A percentile compares a stretch with the other conserved stretches of the same genome.
phyloP scores from a whole-genome alignment of 2,888 invertebrate genomes.

The Lepidonotus clava region DNA sequence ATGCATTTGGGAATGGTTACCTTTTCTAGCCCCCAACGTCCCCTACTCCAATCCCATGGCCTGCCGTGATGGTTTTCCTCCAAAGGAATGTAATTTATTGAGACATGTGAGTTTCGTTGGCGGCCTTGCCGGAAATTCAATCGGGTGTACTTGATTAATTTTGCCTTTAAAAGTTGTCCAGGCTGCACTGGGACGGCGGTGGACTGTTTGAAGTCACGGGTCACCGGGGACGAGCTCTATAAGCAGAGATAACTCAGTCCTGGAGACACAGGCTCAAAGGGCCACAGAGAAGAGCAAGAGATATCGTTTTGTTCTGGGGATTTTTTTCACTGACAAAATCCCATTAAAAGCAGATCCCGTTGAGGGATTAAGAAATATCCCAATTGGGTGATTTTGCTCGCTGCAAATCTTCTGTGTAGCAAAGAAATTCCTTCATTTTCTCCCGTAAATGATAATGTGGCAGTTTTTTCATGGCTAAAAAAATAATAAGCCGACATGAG shows the following conservation, averaged over 20 bases:
- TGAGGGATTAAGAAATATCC: slow-evolving; percentile 4
- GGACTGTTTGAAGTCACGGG: no score
- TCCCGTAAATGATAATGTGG: not conserved
- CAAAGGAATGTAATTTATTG: no score
- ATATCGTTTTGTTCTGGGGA: not conserved
- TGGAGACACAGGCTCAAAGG: not conserved
- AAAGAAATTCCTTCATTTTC: not conserved
- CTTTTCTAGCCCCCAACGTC: no score
- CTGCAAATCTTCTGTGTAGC: not conserved
- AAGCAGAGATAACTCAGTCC: not conserved
- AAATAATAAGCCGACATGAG: not conserved
- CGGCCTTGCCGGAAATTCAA: no score
- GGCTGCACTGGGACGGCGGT: no score
- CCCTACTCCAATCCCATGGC: no score
- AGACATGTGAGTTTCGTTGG: no score
- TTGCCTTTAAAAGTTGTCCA: no score
- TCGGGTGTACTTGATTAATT: no score
- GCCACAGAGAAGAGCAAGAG: not conserved
- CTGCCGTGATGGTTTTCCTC: no score
- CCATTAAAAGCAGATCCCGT: not conserved
- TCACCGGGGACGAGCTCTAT: not conserved
- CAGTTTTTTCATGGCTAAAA: not conserved
- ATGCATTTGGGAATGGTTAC: no score
- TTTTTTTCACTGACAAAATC: not conserved
- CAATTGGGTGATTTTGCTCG: not conserved